Conservation (phyloP, 1,140 invertebrate genomes). For the Listronotus bonariensis region DNA sequence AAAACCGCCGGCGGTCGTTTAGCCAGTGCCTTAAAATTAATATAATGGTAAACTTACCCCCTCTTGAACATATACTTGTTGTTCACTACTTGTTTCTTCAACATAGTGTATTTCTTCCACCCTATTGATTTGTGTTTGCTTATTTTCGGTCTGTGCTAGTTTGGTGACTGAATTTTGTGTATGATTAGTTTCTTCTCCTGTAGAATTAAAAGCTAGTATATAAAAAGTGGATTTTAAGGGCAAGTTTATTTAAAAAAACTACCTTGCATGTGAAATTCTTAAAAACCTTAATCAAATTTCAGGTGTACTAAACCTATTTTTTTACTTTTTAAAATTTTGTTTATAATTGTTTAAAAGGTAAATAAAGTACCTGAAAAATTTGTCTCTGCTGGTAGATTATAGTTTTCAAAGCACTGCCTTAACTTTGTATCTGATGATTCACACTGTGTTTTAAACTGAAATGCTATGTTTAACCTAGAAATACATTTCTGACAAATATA, state of each 20-base stretch:
- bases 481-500: slow-evolving; percentile 70
- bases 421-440: slow-evolving; percentile 66
- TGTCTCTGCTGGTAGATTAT: slow-evolving; percentile 38
- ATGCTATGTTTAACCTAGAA: slow-evolving; percentile 66
- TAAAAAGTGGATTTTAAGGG: no score
- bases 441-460: slow-evolving; percentile 70
- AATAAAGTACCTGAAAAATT: slow-evolving; percentile 30
- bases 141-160: slow-evolving; percentile 21
- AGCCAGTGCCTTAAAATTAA: no score
- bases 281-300: no score
- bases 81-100: slow-evolving; percentile 6
- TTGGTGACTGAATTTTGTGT: not conserved
- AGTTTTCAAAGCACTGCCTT: slow-evolving; percentile 63
- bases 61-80: not conserved
- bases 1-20: no score
- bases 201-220: no score
- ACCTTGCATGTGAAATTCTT: no score
- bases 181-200: not conserved
- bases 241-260: no score
- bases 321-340: no score
- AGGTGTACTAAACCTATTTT: no score
- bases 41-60: not conserved
- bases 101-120: slow-evolving; percentile 17
- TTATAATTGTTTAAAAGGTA: no score
- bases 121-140: slow-evolving; percentile 23